Conservation (phyloP, 2,113 vertebrate genomes). For the Perca schrenkii region DNA sequence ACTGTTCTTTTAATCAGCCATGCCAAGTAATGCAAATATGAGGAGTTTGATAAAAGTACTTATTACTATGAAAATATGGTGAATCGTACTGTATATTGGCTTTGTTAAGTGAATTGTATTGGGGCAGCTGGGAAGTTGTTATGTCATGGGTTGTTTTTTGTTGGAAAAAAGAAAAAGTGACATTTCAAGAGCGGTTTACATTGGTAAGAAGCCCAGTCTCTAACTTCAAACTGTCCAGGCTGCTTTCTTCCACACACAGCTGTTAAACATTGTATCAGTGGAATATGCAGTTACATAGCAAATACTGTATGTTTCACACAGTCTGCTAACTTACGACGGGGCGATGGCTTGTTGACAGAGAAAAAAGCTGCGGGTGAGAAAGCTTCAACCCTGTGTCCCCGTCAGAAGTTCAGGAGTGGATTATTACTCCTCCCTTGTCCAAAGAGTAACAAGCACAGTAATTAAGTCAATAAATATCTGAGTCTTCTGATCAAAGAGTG, state of each 20-base stretch:
- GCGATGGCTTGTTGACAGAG: constrained; percentile 63
- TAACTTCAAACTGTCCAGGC: constrained; percentile 70
- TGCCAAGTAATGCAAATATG: neutral
- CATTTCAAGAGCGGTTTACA: constrained; percentile 77
- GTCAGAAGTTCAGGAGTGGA: constrained; percentile 55
- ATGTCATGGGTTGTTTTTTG: constrained; percentile 72
- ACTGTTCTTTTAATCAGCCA: neutral
- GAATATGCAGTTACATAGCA: constrained; percentile 73
- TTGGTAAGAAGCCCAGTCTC: constrained; percentile 78
- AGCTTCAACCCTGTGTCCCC: constrained; percentile 50
- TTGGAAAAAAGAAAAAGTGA: constrained; percentile 75
- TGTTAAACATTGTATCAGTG: constrained; percentile 76
- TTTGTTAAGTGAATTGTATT: constrained; percentile 21
- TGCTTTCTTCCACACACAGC: constrained; percentile 73
- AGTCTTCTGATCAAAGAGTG: constrained; percentile 65
- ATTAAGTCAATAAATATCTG: constrained; percentile 71
- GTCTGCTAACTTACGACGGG: constrained; percentile 49
- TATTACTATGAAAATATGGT: neutral
- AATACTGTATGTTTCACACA: constrained; percentile 75
- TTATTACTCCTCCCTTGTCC: constrained; percentile 54
- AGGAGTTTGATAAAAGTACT: neutral
- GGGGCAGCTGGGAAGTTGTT: constrained; percentile 52
- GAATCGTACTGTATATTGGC: constrained; percentile 9
- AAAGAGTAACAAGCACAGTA: constrained; percentile 65
- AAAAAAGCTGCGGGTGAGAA: constrained; percentile 65